Base-by-base conservation (phyloP, 2,888 invertebrate genomes). In the Cosmia trapezina region DNA sequence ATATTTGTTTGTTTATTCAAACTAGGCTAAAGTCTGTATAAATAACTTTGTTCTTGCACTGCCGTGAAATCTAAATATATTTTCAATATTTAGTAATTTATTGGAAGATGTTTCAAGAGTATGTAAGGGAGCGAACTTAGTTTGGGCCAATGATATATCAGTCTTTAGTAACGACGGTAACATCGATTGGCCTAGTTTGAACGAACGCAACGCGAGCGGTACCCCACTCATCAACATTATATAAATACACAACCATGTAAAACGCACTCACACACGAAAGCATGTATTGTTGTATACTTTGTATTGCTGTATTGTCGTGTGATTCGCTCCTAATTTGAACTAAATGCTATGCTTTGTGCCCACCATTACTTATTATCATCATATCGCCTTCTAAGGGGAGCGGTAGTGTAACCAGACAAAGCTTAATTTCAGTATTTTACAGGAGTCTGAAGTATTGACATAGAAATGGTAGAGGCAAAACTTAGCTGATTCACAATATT, bases 231-330 rank as follows among this genome's bases (percentile, higher is more conserved):
- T 72, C 70, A 85, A 78, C 87, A 72, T 77, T 76, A 70, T 41
- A 70, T 77, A 70, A 81, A 85, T 77, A 87, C 86, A 84, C 82
- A 83, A 81, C 73, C 78, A 80, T 85, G 74, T 74, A 75, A 83
- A 72, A 83, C 68, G 59, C 83, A 76, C 73, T 57, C 83, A 68
- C 82, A 85, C 87, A 80, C 74, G 67, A 62, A 74, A 80, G 71
- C 73, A 72, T 65, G 28, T 28, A 28, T 28, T 28, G 68, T 76
- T 70, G 79, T 81, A 82, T 77, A 82, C 76, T 66, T 73, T 72
- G 60, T 78, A 75, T 79, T 70, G 70, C 66, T 79, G 75, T 85
- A 82, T 83, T 83, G 80, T 83, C 78, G 71, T 54, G 63, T 73
- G 60, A 78, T 67, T 70, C 73, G 49, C 49, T 68, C 37, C 45